Evolutionary conservation across 2,888 invertebrate genomes (phyloP).

Genomic region (Tupiocoris notatus): DNA sequence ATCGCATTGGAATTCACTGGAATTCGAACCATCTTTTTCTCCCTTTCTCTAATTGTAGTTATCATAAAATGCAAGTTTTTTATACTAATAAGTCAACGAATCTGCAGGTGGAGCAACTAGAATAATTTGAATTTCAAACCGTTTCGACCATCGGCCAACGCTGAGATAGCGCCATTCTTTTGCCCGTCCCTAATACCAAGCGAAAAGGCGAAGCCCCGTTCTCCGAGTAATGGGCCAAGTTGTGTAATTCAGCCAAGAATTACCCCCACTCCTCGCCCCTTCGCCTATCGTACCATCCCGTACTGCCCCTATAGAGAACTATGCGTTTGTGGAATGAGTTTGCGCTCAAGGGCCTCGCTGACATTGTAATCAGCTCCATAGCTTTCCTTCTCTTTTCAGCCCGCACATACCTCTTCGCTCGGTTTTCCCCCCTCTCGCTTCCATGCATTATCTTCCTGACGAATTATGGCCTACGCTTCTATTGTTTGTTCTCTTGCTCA

Average conservation of each 20-base stretch:
- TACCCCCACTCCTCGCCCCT: constrained; percentile 13
- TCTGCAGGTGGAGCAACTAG: too few species aligned
- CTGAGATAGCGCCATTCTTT: constrained; percentile 5
- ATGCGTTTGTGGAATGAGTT: constrained; percentile 43
- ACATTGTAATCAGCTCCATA: constrained; percentile 43
- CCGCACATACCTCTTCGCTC: background rate
- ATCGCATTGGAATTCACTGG: too few species aligned
- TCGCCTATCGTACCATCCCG: background rate
- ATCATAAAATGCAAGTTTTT: too few species aligned
- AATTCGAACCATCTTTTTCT: too few species aligned
- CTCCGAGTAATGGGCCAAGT: constrained; percentile 37
- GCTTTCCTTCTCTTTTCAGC: constrained; percentile 5
- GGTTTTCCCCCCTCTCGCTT: background rate
- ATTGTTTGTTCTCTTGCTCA: constrained; percentile 36
- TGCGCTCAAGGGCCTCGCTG: constrained; percentile 39
- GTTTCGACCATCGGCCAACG: background rate
- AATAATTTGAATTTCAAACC: background rate
- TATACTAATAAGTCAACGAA: too few species aligned
- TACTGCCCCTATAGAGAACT: constrained; percentile 35
- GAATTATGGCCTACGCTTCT: constrained; percentile 39
- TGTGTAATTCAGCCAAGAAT: constrained; percentile 42
- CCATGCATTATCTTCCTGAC: constrained; percentile 42
- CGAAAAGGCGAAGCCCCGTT: constrained; percentile 11
- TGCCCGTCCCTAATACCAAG: constrained; percentile 29
- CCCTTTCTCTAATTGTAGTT: too few species aligned